These are phyloP conservation scores for Limanda limanda DNA, from an alignment of 2,113 vertebrate species.

Conservation along the genomic window DNA sequence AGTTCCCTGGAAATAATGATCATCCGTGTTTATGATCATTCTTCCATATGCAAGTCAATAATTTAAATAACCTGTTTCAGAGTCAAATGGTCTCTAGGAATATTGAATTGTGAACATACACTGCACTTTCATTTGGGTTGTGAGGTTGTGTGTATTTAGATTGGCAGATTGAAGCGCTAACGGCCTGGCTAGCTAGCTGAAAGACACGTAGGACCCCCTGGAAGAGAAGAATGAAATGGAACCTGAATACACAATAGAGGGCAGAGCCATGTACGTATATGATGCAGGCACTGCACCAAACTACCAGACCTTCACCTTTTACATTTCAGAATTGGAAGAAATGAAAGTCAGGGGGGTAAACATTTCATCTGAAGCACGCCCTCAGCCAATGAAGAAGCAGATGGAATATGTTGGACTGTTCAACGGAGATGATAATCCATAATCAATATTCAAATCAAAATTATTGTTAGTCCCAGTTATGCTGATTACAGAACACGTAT, in stretches of 20 bases:
- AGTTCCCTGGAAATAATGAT: constrained; percentile 35
- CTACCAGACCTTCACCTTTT: constrained; percentile 5
- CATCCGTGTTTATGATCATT: constrained; percentile 18
- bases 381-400: neutral
- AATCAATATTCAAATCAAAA: neutral
- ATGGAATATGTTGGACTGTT: neutral
- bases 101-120: constrained; percentile 31
- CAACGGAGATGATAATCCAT: neutral
- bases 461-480: neutral
- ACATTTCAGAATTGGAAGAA: neutral
- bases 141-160: constrained; percentile 52
- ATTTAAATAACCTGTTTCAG: constrained; percentile 34
- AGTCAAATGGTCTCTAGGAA: constrained; percentile 11
- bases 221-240: constrained; percentile 58
- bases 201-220: constrained; percentile 53
- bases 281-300: neutral
- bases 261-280: neutral
- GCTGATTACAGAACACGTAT: too few species aligned
- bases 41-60: constrained; percentile 28
- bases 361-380: neutral
- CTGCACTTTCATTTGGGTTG: constrained; percentile 28
- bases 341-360: neutral
- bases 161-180: constrained; percentile 52
- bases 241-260: constrained; percentile 65
- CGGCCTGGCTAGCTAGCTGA: constrained; percentile 17